A percentile compares a stretch with the other conserved stretches of the same genome.
Evolutionary conservation across 30 jellyfish, hydroid and myxozoan genomes (phyloP).

Genomic region (Hydra vulgaris): DNA sequence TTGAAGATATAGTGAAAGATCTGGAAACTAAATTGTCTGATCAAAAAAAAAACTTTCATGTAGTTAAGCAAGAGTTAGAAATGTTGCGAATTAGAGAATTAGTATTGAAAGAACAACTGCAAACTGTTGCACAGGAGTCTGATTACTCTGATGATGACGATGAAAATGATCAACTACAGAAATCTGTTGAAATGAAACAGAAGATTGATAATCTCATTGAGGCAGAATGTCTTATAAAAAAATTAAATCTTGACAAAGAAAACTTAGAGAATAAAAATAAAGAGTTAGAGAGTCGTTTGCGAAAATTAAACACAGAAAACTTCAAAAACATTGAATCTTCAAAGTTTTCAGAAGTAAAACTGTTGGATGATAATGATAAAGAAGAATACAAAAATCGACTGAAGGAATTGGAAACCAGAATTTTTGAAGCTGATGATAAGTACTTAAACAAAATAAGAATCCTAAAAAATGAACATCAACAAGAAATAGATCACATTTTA

Average conservation of each 20-base stretch:
- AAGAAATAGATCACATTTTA: slow-evolving; percentile 23
- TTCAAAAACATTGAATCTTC: slow-evolving; percentile 2
- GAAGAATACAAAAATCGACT: slow-evolving; percentile 27
- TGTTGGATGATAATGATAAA: slow-evolving; percentile 9
- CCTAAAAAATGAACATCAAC: slow-evolving; percentile 49
- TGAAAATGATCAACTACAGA: slow-evolving; percentile 47
- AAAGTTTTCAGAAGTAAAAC: slow-evolving; percentile 12
- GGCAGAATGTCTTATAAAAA: slow-evolving; percentile 54
- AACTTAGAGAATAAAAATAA: slow-evolving; percentile 14
- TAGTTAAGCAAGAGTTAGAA: slow-evolving; percentile 68
- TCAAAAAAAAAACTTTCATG: slow-evolving; percentile 40
- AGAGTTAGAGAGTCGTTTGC: slow-evolving; percentile 21
- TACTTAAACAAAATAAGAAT: slow-evolving; percentile 35
- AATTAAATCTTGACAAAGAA: slow-evolving; percentile 53
- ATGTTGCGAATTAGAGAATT: slow-evolving; percentile 72
- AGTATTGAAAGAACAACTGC: slow-evolving; percentile 85
- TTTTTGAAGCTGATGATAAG: slow-evolving; percentile 60
- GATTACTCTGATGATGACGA: slow-evolving; percentile 69
- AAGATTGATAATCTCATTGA: slow-evolving; percentile 63
- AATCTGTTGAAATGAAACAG: slow-evolving; percentile 59
- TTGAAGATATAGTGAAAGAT: slow-evolving; percentile 43
- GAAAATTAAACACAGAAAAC: slow-evolving; percentile 26
- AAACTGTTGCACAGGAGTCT: slow-evolving; percentile 74
- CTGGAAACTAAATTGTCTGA: slow-evolving; percentile 47
- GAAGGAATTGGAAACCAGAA: slow-evolving; percentile 39